These are phyloP conservation scores for Antheraea pernyi DNA, from an alignment of 1,140 invertebrate genomes.

Conservation along the genomic window DNA sequence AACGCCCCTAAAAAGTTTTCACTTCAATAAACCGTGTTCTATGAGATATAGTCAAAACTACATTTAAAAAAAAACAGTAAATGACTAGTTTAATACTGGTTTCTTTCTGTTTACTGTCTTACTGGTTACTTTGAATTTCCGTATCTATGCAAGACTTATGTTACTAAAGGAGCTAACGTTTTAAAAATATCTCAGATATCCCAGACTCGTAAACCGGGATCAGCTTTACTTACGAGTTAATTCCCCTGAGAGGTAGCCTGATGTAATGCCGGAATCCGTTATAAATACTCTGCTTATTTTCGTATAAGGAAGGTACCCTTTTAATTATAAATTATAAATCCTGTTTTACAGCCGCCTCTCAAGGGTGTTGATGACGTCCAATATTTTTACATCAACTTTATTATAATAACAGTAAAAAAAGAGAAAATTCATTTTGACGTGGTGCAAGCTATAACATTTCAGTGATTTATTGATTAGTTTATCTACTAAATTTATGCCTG, in stretches of 20 bases:
- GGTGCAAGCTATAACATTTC: not conserved
- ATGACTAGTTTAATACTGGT: too few species aligned
- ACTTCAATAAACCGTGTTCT: too few species aligned
- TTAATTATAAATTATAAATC: constrained; percentile 1
- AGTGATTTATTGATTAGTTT: too few species aligned
- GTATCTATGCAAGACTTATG: too few species aligned
- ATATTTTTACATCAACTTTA: constrained; percentile 4
- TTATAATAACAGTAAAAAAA: constrained; percentile 4
- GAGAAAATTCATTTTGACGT: not conserved
- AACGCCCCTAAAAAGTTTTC: too few species aligned
- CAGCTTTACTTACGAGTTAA: not conserved
- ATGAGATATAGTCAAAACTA: too few species aligned
- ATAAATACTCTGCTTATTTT: not conserved
- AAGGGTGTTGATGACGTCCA: constrained; percentile 2
- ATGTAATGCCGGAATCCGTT: not conserved
- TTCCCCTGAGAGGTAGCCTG: not conserved
- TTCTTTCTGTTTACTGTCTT: too few species aligned
- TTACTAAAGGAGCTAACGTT: not conserved
- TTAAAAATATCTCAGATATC: not conserved
- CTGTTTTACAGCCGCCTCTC: not conserved
- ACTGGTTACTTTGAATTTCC: too few species aligned
- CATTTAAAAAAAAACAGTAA: too few species aligned
- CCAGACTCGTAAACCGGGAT: not conserved
- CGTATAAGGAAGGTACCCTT: not conserved
- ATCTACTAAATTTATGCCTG: too few species aligned